Percentiles rank a stretch among this genome's conserved stretches.
Conservation (phyloP, 2,113 vertebrate species). For the Reinhardtius hippoglossoides region DNA sequence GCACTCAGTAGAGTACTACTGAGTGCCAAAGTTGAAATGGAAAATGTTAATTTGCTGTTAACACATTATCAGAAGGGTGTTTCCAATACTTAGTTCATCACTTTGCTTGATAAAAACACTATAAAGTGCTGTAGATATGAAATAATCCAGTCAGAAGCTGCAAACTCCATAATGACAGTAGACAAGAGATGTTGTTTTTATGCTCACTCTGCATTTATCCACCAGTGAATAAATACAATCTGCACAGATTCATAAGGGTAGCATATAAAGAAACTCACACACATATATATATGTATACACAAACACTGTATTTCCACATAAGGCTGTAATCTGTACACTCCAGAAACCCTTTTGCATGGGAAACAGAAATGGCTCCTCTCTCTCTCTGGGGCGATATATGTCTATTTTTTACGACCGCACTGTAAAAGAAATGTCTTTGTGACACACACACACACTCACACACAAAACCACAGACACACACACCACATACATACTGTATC, state of each 20-base stretch:
- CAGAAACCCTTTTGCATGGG: conserved; percentile 36
- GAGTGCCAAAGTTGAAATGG: too few relatives aligned
- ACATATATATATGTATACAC: not conserved
- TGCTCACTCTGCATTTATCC: not conserved
- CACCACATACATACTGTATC: conserved; percentile 26
- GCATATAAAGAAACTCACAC: conserved; percentile 13
- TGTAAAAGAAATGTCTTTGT: conserved; percentile 44
- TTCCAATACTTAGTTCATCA: too few relatives aligned
- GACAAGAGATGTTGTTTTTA: too few relatives aligned
- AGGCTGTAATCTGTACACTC: conserved; percentile 21
- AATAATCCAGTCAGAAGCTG: not conserved
- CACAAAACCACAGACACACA: conserved; percentile 21
- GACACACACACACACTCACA: conserved; percentile 28
- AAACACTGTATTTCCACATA: conserved; percentile 3
- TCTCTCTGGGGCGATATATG: conserved; percentile 45
- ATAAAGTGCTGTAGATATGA: not conserved
- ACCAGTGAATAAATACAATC: not conserved
- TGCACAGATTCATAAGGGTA: conserved; percentile 11
- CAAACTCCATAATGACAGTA: too few relatives aligned
- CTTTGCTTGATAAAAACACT: not conserved
- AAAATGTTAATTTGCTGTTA: too few relatives aligned
- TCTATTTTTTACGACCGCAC: conserved; percentile 55
- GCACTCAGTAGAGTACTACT: too few relatives aligned
- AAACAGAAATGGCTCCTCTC: conserved; percentile 49
- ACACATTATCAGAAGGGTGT: too few relatives aligned